Evolutionary conservation across 2,797 vertebrate species (phyloP).

Genomic region (Labeo calbasu): DNA sequence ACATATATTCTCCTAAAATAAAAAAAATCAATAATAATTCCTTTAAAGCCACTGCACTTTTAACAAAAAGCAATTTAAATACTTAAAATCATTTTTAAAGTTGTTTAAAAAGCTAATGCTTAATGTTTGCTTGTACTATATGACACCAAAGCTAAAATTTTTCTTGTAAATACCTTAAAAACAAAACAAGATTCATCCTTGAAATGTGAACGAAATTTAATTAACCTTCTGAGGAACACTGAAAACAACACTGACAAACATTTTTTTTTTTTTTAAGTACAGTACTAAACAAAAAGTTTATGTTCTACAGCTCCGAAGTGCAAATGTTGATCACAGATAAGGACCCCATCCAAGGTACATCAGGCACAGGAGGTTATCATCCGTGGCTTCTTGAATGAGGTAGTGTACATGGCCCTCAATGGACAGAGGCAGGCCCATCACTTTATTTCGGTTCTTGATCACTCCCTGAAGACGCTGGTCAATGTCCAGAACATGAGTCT

Average conservation of each 20-base stretch:
- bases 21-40: too few relatives aligned
- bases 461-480: conserved; percentile 95
- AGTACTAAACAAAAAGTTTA: background rate
- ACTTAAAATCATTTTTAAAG: background rate
- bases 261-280: too few relatives aligned
- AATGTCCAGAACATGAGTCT: conserved; percentile 96
- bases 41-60: background rate
- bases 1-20: background rate
- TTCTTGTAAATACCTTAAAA: background rate
- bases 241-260: conserved; percentile 29
- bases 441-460: conserved; percentile 95
- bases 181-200: background rate
- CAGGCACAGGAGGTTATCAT: conserved; percentile 92
- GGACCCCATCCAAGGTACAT: conserved; percentile 99
- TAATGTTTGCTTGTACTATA: background rate
- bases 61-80: background rate
- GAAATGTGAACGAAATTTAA: conserved; percentile 13
- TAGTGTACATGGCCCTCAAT: conserved; percentile 99
- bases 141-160: background rate
- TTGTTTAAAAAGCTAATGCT: background rate
- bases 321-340: conserved; percentile 81
- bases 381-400: conserved; percentile 95
- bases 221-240: background rate
- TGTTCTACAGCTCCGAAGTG: conserved; percentile 14
- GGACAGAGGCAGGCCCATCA: conserved; percentile 93